Conservation (phyloP, 2,797 vertebrate genomes). For the Scyliorhinus canicula region DNA sequence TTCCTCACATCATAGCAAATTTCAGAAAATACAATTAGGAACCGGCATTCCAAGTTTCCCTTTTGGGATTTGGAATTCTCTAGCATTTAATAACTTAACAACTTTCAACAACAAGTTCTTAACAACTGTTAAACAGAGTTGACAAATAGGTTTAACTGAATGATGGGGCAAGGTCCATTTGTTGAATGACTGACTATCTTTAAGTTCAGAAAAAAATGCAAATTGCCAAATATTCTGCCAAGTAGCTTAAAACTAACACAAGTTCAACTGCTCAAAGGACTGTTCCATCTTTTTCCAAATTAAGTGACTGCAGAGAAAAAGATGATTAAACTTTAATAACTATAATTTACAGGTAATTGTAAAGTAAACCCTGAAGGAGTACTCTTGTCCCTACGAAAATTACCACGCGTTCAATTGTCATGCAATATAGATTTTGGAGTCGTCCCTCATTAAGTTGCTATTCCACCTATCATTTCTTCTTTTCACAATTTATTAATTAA, state of each 20-base stretch:
- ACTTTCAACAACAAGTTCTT: too few relatives aligned
- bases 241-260: background rate
- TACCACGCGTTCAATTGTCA: background rate
- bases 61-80: too few relatives aligned
- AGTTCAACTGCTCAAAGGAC: background rate
- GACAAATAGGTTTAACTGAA: background rate
- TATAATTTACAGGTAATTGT: background rate
- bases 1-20: too few relatives aligned
- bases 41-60: too few relatives aligned
- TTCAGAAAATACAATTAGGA: too few relatives aligned
- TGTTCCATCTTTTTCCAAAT: background rate
- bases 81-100: too few relatives aligned
- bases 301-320: background rate
- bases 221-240: background rate
- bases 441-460: background rate
- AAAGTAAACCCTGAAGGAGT: background rate
- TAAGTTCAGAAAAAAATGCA: background rate
- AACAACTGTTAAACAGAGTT: background rate
- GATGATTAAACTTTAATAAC: background rate
- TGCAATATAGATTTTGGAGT: background rate
- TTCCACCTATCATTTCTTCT: background rate
- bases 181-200: background rate
- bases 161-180: background rate
- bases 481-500: background rate
- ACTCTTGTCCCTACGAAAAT: background rate